phyloP scores from a whole-genome alignment of 2,797 vertebrate genomes.

The Amphiprion clarkii region DNA sequence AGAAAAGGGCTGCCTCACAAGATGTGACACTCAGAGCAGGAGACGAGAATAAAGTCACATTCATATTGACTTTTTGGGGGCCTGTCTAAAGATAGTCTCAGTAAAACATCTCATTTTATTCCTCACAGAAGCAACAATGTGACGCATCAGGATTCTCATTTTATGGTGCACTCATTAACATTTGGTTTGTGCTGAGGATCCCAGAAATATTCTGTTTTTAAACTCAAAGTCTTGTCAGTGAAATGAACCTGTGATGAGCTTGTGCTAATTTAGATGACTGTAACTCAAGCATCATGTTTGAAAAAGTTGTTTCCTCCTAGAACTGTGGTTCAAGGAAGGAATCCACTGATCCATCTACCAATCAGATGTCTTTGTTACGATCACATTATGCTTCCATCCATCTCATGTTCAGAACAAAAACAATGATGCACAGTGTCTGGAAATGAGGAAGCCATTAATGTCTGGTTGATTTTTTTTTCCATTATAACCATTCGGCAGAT shows the following conservation, averaged over 20 bases:
- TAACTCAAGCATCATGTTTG: conserved; percentile 2
- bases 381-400: neutral
- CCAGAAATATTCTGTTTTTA: no score
- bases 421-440: neutral
- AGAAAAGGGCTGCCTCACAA: conserved; percentile 17
- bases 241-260: neutral
- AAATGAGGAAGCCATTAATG: neutral
- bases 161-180: neutral
- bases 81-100: neutral
- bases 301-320: neutral
- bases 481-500: no score
- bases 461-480: no score
- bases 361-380: neutral
- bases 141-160: neutral
- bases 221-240: neutral
- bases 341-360: no score
- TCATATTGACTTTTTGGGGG: neutral
- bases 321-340: no score
- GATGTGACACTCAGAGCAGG: conserved; percentile 5
- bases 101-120: neutral
- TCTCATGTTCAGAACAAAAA: neutral
- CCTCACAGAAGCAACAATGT: neutral
- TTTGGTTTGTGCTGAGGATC: neutral
- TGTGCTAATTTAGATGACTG: neutral
- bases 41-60: conserved; percentile 5